phyloP scores from a whole-genome alignment of 2,888 invertebrate species.

The Odontocerum albicorne region DNA sequence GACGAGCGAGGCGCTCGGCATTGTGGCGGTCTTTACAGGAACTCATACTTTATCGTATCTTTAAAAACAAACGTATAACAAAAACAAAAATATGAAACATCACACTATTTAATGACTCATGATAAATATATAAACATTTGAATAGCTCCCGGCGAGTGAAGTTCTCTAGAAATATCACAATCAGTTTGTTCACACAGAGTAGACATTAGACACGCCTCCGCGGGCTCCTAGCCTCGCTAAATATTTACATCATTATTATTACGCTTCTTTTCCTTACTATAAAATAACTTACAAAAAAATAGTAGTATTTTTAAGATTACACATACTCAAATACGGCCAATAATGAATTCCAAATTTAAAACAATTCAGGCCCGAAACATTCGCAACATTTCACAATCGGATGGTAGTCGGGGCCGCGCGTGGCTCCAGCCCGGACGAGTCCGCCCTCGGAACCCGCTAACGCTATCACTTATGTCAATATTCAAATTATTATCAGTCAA shows the following conservation, averaged over 20 bases:
- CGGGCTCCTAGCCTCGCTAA: too few relatives aligned
- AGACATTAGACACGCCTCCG: slow-evolving; percentile 39
- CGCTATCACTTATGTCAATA: slow-evolving; percentile 17
- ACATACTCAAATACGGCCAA: slow-evolving; percentile 32
- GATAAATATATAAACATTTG: slow-evolving; percentile 47
- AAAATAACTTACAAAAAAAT: slow-evolving; percentile 38
- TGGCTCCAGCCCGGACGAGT: background rate
- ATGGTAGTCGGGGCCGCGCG: background rate
- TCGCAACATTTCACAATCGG: background rate
- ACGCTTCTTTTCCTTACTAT: slow-evolving; percentile 32
- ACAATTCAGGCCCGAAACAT: slow-evolving; percentile 28
- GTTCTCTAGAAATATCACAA: slow-evolving; percentile 37
- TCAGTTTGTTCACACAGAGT: slow-evolving; percentile 38
- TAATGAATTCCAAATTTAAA: slow-evolving; percentile 23
- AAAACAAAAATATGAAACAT: slow-evolving; percentile 59
- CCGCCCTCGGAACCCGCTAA: slow-evolving; percentile 2
- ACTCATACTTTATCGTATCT: slow-evolving; percentile 56
- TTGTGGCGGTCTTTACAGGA: slow-evolving; percentile 53
- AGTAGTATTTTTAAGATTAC: slow-evolving; percentile 36
- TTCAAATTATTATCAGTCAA: slow-evolving; percentile 20
- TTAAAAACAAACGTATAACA: slow-evolving; percentile 56
- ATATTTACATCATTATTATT: slow-evolving; percentile 21
- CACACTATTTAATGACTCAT: slow-evolving; percentile 49
- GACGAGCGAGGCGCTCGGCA: background rate
- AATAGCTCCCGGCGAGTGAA: slow-evolving; percentile 30